phyloP scores from a whole-genome alignment of 2,113 vertebrate genomes.

The Phalacrocorax pelagicus region DNA sequence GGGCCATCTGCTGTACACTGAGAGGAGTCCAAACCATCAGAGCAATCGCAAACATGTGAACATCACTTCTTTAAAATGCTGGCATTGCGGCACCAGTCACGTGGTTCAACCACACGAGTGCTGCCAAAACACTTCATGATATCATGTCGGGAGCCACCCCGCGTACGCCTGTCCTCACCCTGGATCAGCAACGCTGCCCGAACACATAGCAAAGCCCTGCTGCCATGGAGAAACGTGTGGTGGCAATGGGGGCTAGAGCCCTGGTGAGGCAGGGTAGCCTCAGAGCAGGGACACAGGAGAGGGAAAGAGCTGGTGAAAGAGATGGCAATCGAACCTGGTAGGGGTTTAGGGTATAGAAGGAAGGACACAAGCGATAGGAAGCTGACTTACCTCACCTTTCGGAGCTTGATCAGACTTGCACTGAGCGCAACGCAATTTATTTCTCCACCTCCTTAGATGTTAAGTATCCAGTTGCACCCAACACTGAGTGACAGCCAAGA shows the following conservation, averaged over 20 bases:
- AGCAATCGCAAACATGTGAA: not conserved
- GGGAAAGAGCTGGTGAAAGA: not conserved
- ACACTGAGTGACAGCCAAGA: not conserved
- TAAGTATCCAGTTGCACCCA: not conserved
- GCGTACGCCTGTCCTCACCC: not conserved
- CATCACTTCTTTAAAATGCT: not conserved
- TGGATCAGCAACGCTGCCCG: not conserved
- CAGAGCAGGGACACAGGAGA: rapidly evolving
- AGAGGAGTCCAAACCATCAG: not conserved
- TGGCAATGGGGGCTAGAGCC: not conserved
- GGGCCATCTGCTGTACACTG: not conserved
- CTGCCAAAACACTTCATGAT: not conserved
- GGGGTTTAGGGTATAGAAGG: not conserved
- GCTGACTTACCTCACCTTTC: slow-evolving; percentile 25
- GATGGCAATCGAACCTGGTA: not conserved
- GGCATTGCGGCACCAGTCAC: not conserved
- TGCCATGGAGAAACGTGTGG: rapidly evolving
- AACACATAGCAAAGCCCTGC: rapidly evolving
- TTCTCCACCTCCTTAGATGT: not conserved
- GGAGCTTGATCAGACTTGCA: slow-evolving; percentile 49
- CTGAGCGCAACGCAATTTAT: not conserved
- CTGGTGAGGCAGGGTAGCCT: not conserved
- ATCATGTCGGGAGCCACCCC: not conserved
- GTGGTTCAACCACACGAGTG: not conserved
- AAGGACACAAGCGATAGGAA: slow-evolving; percentile 21